phyloP scores from a whole-genome alignment of 2,797 vertebrate species.

The Alca torda region DNA sequence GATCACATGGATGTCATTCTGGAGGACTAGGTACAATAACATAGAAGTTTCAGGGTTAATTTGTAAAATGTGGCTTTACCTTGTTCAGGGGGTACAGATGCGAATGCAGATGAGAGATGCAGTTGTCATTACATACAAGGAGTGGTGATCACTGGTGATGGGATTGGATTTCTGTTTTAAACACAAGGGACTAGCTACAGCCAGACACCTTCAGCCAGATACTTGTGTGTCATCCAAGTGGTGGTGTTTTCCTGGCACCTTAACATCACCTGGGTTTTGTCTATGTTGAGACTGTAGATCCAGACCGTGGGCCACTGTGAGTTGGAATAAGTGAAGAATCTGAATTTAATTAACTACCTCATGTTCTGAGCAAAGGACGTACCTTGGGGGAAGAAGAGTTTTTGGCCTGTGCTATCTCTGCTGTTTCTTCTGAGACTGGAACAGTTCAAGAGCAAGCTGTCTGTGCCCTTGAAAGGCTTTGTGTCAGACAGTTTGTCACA shows the following conservation, averaged over 20 bases:
- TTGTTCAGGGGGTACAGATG: background rate
- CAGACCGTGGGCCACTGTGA: background rate
- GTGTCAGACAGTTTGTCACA: background rate
- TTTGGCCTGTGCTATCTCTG: background rate
- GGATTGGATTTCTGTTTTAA: background rate
- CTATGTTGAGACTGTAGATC: background rate
- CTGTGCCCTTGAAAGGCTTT: background rate
- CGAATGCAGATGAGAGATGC: background rate
- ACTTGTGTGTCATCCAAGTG: fast-evolving
- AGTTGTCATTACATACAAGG: background rate
- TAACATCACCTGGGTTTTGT: background rate
- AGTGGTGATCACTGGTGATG: background rate
- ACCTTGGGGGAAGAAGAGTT: background rate
- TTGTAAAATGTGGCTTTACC: background rate
- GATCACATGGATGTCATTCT: background rate
- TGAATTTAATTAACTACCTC: background rate
- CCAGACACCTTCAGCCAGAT: background rate
- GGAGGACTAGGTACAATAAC: background rate
- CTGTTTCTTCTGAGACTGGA: background rate
- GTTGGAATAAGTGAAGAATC: background rate
- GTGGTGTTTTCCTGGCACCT: background rate
- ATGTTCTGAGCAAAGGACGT: background rate
- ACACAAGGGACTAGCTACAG: background rate
- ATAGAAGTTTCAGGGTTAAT: background rate
- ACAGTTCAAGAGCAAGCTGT: background rate